Conservation (phyloP, 2,113 vertebrate genomes). For the Ceratotherium simum region DNA sequence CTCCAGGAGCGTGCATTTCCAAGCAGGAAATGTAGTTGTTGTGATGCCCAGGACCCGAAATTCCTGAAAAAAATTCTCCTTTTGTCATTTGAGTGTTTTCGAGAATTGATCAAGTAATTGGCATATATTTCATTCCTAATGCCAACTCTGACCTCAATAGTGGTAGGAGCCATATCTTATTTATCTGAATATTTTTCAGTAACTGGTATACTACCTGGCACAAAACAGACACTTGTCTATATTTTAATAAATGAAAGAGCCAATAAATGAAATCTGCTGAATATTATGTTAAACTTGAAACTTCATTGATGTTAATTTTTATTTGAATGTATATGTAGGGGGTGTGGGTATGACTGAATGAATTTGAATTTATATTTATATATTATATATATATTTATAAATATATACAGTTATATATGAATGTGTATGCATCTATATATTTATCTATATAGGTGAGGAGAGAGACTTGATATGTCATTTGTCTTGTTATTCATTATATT, state of each 20-base stretch:
- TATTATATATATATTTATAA: not conserved
- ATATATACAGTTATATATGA: not conserved
- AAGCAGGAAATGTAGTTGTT: not conserved
- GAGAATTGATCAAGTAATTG: conserved; percentile 6
- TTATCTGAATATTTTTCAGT: conserved; percentile 22
- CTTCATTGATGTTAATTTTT: not conserved
- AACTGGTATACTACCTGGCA: not conserved
- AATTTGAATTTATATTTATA: conserved; percentile 12
- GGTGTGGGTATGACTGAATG: not conserved
- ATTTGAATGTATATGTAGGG: conserved; percentile 25
- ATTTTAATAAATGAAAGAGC: conserved; percentile 14
- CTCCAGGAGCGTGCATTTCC: not conserved
- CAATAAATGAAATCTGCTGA: conserved; percentile 23
- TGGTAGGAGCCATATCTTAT: not conserved
- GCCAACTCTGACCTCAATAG: not conserved
- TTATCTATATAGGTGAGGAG: not conserved
- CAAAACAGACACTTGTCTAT: not conserved
- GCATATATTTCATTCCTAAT: not conserved
- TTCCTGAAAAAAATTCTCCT: not conserved
- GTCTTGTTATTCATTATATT: not conserved
- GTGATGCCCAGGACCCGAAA: not conserved
- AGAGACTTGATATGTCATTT: not conserved
- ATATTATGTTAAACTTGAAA: not conserved
- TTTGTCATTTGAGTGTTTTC: conserved; percentile 24
- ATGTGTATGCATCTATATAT: not conserved